These are phyloP conservation scores for Neocrepidodera transversa DNA, from an alignment of 2,888 invertebrate genomes.

Conservation along the genomic window DNA sequence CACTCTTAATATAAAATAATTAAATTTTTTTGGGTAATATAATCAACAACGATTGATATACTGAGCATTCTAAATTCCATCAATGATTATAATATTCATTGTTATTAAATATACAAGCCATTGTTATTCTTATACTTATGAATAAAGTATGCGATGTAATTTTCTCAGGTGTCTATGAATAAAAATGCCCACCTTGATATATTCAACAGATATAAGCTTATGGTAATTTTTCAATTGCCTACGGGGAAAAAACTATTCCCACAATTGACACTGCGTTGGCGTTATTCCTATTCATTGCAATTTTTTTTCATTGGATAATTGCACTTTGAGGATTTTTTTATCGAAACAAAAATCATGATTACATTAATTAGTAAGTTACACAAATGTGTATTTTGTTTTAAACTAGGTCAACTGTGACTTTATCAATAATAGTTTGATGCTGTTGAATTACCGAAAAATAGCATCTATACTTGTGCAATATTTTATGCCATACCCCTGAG, in stretches of 20 bases:
- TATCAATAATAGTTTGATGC: no score
- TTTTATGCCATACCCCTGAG: no score
- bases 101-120: not conserved
- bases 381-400: no score
- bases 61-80: conserved; percentile 8
- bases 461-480: no score
- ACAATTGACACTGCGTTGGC: conserved; percentile 14
- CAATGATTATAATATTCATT: conserved; percentile 7
- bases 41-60: no score
- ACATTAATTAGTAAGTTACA: no score
- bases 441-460: no score
- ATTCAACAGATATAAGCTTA: conserved; percentile 21
- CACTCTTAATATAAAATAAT: no score
- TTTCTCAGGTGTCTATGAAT: conserved; percentile 12
- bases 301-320: conserved; percentile 2
- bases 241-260: conserved; percentile 3
- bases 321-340: conserved; percentile 32
- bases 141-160: conserved; percentile 21
- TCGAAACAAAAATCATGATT: no score
- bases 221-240: conserved; percentile 12
- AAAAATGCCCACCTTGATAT: conserved; percentile 12
- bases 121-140: conserved; percentile 8
- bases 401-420: no score
- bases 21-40: no score
- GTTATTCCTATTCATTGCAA: not conserved